Percentiles rank a stretch among this genome's conserved stretches.
Evolutionary conservation across 2,113 vertebrate species (phyloP).

Genomic region (Corythornis madagascariensis): DNA sequence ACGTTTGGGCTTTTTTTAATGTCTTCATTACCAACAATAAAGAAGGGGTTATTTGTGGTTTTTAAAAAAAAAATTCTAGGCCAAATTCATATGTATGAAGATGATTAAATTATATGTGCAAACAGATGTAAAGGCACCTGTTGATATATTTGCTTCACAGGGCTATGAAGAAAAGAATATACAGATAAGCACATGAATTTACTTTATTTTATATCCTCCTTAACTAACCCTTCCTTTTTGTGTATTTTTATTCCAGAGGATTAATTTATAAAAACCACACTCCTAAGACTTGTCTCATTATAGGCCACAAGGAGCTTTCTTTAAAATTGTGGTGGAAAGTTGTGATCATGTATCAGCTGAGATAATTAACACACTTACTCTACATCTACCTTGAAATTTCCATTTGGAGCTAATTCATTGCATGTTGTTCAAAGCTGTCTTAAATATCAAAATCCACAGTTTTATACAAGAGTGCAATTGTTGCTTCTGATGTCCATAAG

Average conservation of each 20-base stretch:
- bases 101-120: not conserved
- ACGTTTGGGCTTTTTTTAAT: fast-evolving
- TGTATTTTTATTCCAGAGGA: not conserved
- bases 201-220: not conserved
- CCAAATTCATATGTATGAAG: not conserved
- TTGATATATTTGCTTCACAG: not conserved
- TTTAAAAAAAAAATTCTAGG: not conserved
- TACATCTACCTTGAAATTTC: not conserved
- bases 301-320: not conserved
- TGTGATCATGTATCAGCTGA: not conserved
- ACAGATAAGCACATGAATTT: not conserved
- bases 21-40: not conserved
- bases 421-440: not conserved
- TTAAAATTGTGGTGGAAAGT: not conserved
- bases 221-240: not conserved
- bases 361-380: not conserved
- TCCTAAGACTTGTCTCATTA: not conserved
- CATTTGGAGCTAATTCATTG: not conserved
- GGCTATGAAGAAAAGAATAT: not conserved
- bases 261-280: not conserved
- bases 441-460: fast-evolving
- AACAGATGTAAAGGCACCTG: not conserved
- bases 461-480: fast-evolving
- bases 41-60: not conserved
- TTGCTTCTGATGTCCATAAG: not conserved